phyloP scores from a whole-genome alignment of 37 sponge, comb jelly and placozoan genomes.

The Amphimedon queenslandica region DNA sequence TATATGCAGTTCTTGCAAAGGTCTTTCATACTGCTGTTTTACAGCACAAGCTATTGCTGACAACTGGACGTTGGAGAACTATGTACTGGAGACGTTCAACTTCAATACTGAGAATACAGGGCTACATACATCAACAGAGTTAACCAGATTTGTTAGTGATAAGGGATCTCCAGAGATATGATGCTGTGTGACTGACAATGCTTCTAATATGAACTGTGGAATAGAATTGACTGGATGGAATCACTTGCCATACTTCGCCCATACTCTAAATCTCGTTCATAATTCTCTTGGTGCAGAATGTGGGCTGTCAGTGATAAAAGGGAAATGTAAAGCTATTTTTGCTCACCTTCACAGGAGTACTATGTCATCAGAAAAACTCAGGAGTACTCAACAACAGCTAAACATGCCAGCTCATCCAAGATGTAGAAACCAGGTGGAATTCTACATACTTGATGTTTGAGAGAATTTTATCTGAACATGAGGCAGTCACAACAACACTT shows the following conservation, averaged over 20 bases:
- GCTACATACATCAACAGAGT: background rate
- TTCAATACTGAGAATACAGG: background rate
- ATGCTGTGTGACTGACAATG: conserved; percentile 7
- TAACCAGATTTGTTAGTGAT: background rate
- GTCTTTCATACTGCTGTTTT: background rate
- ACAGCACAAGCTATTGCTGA: background rate
- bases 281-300: background rate
- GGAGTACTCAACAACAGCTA: background rate
- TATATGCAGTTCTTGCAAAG: background rate
- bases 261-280: conserved; percentile 13
- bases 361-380: background rate
- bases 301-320: background rate
- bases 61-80: background rate
- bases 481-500: conserved; percentile 10
- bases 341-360: conserved; percentile 1
- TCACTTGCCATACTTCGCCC: conserved; percentile 5
- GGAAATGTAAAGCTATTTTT: background rate
- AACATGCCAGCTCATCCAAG: background rate
- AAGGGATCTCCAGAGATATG: background rate
- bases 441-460: conserved; percentile 2
- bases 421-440: conserved; percentile 3
- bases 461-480: background rate
- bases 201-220: background rate
- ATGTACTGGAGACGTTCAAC: background rate
- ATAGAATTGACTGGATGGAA: background rate